These are phyloP conservation scores for Lepidotrigona ventralis DNA, from an alignment of 1,140 invertebrate genomes.

Conservation along the genomic window DNA sequence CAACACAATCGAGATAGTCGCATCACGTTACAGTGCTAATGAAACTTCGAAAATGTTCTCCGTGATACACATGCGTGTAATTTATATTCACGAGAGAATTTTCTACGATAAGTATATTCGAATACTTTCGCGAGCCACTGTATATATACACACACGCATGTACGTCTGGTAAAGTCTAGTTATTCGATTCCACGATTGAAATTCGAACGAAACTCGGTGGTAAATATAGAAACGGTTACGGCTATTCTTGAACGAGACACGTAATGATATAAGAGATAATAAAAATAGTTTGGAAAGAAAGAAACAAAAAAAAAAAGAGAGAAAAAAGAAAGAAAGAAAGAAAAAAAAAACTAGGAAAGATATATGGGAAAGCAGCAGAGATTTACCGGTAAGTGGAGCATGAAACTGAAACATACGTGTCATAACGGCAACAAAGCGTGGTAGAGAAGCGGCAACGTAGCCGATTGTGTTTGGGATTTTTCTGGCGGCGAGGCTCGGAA, in stretches of 20 bases:
- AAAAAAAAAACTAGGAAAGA: background rate
- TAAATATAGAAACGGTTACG: background rate
- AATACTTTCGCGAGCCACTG: background rate
- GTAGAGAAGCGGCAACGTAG: slow-evolving; percentile 68
- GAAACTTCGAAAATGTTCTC: background rate
- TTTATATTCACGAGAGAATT: background rate
- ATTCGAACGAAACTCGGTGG: background rate
- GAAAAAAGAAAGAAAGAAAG: too few relatives aligned
- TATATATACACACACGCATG: background rate
- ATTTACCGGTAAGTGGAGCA: slow-evolving; percentile 72
- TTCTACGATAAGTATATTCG: background rate
- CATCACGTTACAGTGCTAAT: background rate
- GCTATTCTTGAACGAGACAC: background rate
- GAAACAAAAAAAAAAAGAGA: too few relatives aligned
- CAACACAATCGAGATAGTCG: background rate
- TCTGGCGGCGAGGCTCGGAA: slow-evolving; percentile 61
- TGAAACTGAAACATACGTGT: slow-evolving; percentile 71
- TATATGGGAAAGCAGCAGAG: slow-evolving; percentile 53
- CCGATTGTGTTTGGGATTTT: slow-evolving; percentile 76
- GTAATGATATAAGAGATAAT: background rate
- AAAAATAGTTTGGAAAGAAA: background rate
- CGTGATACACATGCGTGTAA: background rate
- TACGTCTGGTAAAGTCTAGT: background rate
- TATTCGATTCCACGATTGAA: background rate
- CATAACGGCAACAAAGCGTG: slow-evolving; percentile 63